A percentile compares a stretch with the other conserved stretches of the same genome.
These are phyloP conservation scores for Caranx ignobilis DNA, from an alignment of 2,113 vertebrate genomes.

Conservation along the genomic window DNA sequence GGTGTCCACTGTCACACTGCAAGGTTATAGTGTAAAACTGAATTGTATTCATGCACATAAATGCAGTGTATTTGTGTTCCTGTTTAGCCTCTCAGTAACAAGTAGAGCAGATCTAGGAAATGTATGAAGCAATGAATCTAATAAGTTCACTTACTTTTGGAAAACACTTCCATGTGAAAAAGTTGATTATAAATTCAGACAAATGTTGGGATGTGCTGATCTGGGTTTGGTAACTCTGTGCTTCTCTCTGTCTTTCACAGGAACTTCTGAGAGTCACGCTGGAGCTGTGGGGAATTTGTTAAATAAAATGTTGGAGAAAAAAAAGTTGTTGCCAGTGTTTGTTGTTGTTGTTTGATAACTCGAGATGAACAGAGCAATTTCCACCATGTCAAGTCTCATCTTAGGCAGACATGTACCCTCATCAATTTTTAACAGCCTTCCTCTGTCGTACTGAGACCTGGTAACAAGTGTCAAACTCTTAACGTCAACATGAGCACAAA, in stretches of 20 bases:
- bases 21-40: too few species aligned
- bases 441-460: too few species aligned
- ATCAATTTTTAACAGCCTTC: too few species aligned
- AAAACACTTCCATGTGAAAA: too few species aligned
- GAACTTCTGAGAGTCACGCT: conserved; percentile 81
- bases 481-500: not conserved
- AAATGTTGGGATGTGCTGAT: not conserved
- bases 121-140: not conserved
- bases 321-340: not conserved
- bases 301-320: conserved; percentile 83
- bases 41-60: too few species aligned
- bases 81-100: too few species aligned
- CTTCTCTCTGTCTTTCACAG: conserved; percentile 67
- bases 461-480: not conserved
- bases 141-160: not conserved
- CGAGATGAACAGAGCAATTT: not conserved
- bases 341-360: not conserved
- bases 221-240: not conserved
- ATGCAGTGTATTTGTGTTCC: too few species aligned
- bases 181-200: too few species aligned
- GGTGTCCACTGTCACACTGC: too few species aligned
- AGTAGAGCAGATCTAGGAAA: too few species aligned
- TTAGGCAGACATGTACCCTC: not conserved
- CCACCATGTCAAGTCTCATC: not conserved
- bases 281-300: conserved; percentile 64